These are phyloP conservation scores for Drosophila melanica DNA, from an alignment of 1,140 invertebrate genomes.

Conservation along the genomic window DNA sequence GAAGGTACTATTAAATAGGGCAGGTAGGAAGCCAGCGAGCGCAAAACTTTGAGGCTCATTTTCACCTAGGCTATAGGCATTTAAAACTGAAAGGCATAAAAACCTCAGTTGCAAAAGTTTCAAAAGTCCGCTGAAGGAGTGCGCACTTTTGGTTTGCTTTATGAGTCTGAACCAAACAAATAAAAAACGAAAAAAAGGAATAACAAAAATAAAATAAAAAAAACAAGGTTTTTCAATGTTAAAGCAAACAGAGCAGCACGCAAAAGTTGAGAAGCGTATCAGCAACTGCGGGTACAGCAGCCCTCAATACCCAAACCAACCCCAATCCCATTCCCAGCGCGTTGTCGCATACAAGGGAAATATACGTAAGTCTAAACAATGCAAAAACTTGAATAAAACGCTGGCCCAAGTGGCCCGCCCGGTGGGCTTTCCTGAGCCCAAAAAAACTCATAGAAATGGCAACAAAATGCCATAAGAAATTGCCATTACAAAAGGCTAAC, in stretches of 20 bases:
- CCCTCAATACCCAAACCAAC: neutral
- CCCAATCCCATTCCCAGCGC: neutral
- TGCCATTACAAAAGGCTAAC: slow-evolving; percentile 43
- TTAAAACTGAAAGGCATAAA: slow-evolving; percentile 29
- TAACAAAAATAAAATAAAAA: too few relatives aligned
- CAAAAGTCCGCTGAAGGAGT: slow-evolving; percentile 28
- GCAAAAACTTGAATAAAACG: slow-evolving; percentile 67
- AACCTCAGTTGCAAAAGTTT: slow-evolving; percentile 37
- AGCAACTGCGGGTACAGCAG: slow-evolving; percentile 12
- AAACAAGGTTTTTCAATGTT: slow-evolving; percentile 69
- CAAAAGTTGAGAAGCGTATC: slow-evolving; percentile 44
- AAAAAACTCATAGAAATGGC: slow-evolving; percentile 17
- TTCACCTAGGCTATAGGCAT: slow-evolving; percentile 40
- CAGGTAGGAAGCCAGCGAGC: slow-evolving; percentile 10
- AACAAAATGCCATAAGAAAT: slow-evolving; percentile 39
- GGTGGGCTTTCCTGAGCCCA: neutral
- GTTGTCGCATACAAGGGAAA: slow-evolving; percentile 61
- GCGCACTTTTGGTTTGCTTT: slow-evolving; percentile 9
- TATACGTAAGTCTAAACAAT: slow-evolving; percentile 63
- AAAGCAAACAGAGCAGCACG: slow-evolving; percentile 63
- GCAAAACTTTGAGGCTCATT: slow-evolving; percentile 35
- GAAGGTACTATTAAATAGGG: neutral
- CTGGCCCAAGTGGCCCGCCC: slow-evolving; percentile 12
- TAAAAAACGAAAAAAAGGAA: neutral
- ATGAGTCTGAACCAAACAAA: slow-evolving; percentile 17